Evolutionary conservation across 2,113 vertebrate species (phyloP).

Genomic region (Australoheros scitulus): DNA sequence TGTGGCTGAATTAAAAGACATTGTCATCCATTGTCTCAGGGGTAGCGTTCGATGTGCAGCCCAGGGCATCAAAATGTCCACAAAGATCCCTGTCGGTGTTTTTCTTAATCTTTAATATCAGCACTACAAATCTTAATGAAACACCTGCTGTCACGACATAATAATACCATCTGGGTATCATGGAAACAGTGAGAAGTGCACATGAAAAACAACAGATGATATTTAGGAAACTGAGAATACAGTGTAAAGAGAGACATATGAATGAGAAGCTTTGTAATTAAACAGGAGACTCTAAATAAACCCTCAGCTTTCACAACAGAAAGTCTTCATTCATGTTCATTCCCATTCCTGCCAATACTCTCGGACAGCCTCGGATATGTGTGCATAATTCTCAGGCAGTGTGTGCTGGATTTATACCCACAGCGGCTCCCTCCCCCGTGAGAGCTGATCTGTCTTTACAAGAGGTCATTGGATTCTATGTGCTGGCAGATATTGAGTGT

Average conservation of each 20-base stretch:
- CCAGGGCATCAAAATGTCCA: neutral
- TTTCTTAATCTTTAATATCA: neutral
- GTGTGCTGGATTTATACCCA: constrained; percentile 4
- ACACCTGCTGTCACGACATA: neutral
- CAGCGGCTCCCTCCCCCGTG: neutral
- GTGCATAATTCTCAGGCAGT: neutral
- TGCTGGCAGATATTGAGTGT: constrained; percentile 29
- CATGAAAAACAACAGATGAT: neutral
- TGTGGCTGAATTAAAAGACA: neutral
- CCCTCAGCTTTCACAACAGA: neutral
- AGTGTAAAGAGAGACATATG: neutral
- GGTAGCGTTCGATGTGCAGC: neutral
- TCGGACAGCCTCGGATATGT: neutral
- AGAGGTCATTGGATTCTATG: constrained; percentile 48
- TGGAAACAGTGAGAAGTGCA: neutral
- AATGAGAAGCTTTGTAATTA: neutral
- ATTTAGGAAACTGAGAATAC: neutral
- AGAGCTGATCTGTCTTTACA: constrained; percentile 9
- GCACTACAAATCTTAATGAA: constrained; percentile 7
- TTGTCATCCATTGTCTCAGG: neutral
- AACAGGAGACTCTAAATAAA: neutral
- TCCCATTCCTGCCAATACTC: neutral
- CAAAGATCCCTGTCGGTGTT: neutral
- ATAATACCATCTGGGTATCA: neutral
- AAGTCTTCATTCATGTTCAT: neutral